Conservation (phyloP, 2,888 invertebrate genomes). For the Nephrotoma guestfalica region DNA sequence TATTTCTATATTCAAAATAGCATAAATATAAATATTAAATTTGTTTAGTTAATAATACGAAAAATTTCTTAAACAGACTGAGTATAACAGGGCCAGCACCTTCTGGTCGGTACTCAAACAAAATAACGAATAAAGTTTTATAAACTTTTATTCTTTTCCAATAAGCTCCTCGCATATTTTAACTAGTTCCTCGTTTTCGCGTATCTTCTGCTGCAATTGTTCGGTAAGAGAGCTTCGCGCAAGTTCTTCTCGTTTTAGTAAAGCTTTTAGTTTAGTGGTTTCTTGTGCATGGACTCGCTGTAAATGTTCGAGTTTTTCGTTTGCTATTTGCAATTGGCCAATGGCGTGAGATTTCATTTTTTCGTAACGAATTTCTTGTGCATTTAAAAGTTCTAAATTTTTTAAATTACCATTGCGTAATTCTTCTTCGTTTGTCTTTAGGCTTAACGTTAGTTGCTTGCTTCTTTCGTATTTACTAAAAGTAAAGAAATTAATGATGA, state of each 20-base stretch:
- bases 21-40: background rate
- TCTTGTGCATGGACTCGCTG: slow-evolving; percentile 66
- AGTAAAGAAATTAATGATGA: background rate
- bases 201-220: slow-evolving; percentile 73
- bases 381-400: slow-evolving; percentile 54
- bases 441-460: slow-evolving; percentile 29
- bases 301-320: slow-evolving; percentile 65
- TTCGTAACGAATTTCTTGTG: slow-evolving; percentile 72
- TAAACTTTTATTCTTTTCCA: slow-evolving; percentile 16
- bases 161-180: slow-evolving; percentile 91
- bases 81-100: background rate
- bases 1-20: background rate
- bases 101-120: background rate
- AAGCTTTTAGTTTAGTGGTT: slow-evolving; percentile 68
- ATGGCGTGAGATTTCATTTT: slow-evolving; percentile 80
- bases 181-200: slow-evolving; percentile 81
- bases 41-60: background rate
- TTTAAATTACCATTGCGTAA: slow-evolving; percentile 42
- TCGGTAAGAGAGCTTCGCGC: slow-evolving; percentile 73
- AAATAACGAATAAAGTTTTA: background rate
- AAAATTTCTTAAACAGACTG: background rate
- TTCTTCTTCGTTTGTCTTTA: slow-evolving; percentile 26
- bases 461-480: slow-evolving; percentile 32
- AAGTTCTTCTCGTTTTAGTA: slow-evolving; percentile 79
- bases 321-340: slow-evolving; percentile 77